Evolutionary conservation across 2,797 vertebrate genomes (phyloP).

Genomic region (Tinamus major): DNA sequence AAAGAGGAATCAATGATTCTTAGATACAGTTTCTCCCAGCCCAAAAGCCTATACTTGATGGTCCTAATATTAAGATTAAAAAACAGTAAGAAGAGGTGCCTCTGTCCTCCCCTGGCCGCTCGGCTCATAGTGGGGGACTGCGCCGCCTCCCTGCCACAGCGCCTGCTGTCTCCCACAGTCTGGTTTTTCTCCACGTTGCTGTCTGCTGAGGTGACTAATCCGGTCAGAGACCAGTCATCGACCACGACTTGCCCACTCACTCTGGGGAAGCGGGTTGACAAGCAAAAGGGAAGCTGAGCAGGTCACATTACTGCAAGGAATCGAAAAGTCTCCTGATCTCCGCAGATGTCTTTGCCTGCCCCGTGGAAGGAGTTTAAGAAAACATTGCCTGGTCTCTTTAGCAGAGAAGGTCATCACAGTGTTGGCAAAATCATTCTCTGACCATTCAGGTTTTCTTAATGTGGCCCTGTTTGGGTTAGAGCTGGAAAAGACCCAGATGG

Average conservation of each 20-base stretch:
- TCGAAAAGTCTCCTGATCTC: neutral
- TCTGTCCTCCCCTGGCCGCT: neutral
- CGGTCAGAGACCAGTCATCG: neutral
- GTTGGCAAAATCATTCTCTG: neutral
- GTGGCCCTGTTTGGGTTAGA: neutral
- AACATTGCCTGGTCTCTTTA: neutral
- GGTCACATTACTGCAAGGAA: neutral
- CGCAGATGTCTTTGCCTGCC: neutral
- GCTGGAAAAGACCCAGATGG: fast-evolving
- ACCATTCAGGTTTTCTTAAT: neutral
- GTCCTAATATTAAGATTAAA: neutral
- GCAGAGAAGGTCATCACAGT: neutral
- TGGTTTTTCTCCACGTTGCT: neutral
- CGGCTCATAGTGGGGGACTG: neutral
- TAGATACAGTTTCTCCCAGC: neutral
- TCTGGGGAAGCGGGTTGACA: neutral
- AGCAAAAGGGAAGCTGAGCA: neutral
- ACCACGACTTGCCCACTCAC: neutral
- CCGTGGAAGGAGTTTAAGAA: neutral
- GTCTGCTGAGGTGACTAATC: neutral
- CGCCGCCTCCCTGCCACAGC: neutral
- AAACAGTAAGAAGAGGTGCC: neutral
- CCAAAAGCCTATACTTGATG: neutral
- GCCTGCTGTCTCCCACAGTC: neutral
- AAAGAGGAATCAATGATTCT: neutral